Evolutionary conservation across 2,113 vertebrate genomes (phyloP).

Genomic region (Microtus richardsoni): DNA sequence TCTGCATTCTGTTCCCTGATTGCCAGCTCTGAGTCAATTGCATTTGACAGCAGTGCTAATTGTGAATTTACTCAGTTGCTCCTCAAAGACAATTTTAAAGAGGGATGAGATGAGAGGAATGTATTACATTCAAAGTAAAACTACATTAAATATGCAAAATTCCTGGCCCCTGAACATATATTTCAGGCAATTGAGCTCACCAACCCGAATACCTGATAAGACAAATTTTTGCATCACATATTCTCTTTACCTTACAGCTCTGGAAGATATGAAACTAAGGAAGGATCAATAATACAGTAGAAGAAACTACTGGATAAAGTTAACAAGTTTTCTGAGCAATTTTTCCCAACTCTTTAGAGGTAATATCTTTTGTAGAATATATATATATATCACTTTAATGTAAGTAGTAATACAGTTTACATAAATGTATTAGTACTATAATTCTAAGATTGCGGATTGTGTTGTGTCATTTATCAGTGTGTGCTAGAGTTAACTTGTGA

Average conservation of each 20-base stretch:
- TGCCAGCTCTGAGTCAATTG: neutral
- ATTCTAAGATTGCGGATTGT: neutral
- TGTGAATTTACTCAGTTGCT: conserved; percentile 23
- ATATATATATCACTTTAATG: neutral
- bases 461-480: neutral
- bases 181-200: neutral
- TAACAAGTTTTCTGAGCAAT: neutral
- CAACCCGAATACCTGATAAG: neutral
- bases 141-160: conserved; percentile 6
- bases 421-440: neutral
- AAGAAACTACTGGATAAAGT: neutral
- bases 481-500: neutral
- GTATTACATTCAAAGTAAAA: conserved; percentile 36
- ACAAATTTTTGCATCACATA: neutral
- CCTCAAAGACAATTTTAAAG: conserved; percentile 7
- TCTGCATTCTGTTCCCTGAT: conserved; percentile 18
- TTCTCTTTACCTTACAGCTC: neutral
- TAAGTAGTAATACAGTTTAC: neutral
- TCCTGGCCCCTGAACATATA: neutral
- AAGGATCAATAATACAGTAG: neutral
- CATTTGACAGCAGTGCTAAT: neutral
- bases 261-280: neutral
- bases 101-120: neutral
- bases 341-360: neutral
- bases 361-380: neutral